A percentile compares a stretch with the other conserved stretches of the same genome.
phyloP scores from a whole-genome alignment of 2,888 invertebrate species.

The Callosobruchus maculatus region DNA sequence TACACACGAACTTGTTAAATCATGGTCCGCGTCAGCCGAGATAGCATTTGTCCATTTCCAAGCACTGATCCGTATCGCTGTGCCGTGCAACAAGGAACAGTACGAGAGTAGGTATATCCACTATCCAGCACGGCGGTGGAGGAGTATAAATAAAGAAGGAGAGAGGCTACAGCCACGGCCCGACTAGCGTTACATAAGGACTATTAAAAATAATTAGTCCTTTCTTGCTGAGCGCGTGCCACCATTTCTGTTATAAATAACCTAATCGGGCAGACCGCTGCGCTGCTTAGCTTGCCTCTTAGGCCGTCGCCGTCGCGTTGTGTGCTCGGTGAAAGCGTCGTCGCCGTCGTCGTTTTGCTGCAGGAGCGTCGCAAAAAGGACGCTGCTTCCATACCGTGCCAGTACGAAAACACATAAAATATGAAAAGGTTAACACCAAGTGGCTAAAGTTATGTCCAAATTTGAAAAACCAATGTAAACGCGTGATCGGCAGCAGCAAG shows the following conservation, averaged over 20 bases:
- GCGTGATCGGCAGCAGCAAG: too few species aligned
- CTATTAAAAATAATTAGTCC: slow-evolving; percentile 46
- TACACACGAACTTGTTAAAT: background rate
- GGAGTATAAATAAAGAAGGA: background rate
- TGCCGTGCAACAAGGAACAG: background rate
- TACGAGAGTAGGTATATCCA: background rate
- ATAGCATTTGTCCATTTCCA: background rate
- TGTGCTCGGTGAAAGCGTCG: background rate
- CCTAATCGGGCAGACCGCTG: slow-evolving; percentile 31
- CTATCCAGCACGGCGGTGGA: background rate
- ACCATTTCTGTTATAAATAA: slow-evolving; percentile 39
- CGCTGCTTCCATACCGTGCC: background rate
- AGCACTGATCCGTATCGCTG: background rate
- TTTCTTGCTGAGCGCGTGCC: slow-evolving; percentile 44
- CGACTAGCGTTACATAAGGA: slow-evolving; percentile 35
- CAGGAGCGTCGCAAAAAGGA: background rate
- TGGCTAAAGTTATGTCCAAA: too few species aligned
- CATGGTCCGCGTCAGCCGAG: background rate
- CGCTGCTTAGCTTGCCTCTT: background rate
- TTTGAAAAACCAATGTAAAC: too few species aligned
- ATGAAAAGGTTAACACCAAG: too few species aligned
- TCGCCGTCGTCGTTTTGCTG: background rate
- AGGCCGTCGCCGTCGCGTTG: background rate
- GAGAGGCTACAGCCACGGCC: background rate
- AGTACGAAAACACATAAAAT: too few species aligned